phyloP scores from a whole-genome alignment of 2,797 vertebrate species.

The Eulemur rubriventer region DNA sequence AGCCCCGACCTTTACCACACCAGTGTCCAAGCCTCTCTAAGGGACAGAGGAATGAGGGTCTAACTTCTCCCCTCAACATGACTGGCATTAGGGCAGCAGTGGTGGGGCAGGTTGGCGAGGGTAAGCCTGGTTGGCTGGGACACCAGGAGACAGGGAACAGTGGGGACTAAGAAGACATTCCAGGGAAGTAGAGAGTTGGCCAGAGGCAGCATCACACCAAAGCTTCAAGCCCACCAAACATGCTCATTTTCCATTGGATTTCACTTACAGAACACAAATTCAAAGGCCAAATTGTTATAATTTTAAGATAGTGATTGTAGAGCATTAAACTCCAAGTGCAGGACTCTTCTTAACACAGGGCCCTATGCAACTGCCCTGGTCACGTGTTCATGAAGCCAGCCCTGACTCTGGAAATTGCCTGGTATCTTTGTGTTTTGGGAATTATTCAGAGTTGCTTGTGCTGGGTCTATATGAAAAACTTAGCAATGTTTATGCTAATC shows the following conservation, averaged over 20 bases:
- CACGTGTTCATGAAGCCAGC: background rate
- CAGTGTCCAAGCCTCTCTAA: background rate
- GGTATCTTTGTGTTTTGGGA: background rate
- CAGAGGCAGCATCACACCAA: background rate
- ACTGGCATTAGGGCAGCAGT: background rate
- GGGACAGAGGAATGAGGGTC: background rate
- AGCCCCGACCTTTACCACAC: background rate
- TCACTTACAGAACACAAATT: background rate
- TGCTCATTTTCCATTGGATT: background rate
- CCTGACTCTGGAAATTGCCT: background rate
- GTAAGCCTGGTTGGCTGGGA: background rate
- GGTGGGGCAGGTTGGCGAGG: background rate
- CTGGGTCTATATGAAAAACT: background rate
- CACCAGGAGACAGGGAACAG: background rate
- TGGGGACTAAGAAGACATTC: background rate
- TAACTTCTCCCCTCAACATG: background rate
- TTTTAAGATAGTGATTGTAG: background rate
- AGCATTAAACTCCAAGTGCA: background rate
- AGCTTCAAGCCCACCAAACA: background rate
- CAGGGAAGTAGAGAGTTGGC: background rate
- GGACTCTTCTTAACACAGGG: background rate
- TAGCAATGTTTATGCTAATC: background rate
- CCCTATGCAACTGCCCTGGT: background rate
- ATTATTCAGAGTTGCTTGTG: background rate
- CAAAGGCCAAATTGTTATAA: background rate